Base-by-base conservation (phyloP, 2,113 vertebrate genomes). In the Chloropsis hardwickii region DNA sequence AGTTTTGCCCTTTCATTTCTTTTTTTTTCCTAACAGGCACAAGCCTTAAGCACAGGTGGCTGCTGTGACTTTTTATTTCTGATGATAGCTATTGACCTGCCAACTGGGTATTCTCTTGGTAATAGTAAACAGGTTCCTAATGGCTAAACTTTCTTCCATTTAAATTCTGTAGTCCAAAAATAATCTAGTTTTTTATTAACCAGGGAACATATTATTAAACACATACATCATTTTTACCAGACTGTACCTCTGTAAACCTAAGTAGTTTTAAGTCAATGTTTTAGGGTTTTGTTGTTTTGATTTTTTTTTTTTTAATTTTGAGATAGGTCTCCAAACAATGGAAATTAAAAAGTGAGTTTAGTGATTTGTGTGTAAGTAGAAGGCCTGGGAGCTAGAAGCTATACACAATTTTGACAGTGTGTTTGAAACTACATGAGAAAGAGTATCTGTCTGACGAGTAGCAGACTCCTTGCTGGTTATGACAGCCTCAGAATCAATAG, bases 171-270 rank as follows among this genome's bases (percentile, higher is more conserved):
- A 86, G 80, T 92, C 94, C 94, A 94, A 92, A 95, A 95, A 95
- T 94, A 95, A 95, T 96, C 73, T 76, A 91, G 77, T 92, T 94
- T 94, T 95, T 95, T 97, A 97, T 96, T 92, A 97, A 90, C 91
- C 69, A 94, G 92, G 96, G 94, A 96, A 84, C 65, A 53, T 92
- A 95, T 96, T 97, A 97, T 97, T 97, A 94, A 97, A 97, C 83
- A 94, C 94, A 95, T 95, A 87, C 61, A 97, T 97, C 95, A 96
- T 94, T 88, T 94, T 94, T 91, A 94, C 86, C 92, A 91, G 83
- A 53, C 29, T 89, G 44, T 81, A 92, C 88, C 73, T 92, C 83
- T 84, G 77, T 89, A 95, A 94, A 86, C 56, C 51, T 56, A 74
- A 86, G 57, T 71, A 94, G 76, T 84, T 95, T 91, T 60, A 83